phyloP scores from a whole-genome alignment of 92 coral and sea anemone genomes.

The Zoanthus gigantus region DNA sequence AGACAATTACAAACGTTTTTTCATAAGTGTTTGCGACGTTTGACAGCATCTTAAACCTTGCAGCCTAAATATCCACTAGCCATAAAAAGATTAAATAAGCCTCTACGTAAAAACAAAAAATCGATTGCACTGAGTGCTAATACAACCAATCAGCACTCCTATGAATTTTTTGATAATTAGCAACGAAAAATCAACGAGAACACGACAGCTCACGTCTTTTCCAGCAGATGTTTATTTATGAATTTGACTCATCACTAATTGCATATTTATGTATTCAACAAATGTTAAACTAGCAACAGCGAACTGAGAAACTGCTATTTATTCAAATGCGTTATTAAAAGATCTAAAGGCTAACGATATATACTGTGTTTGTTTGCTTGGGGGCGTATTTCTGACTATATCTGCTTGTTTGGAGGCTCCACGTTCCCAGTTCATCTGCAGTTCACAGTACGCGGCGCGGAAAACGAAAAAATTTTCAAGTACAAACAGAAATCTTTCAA shows the following conservation, averaged over 20 bases:
- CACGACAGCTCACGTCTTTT: conserved; percentile 3
- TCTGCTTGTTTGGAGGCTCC: neutral
- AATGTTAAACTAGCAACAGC: neutral
- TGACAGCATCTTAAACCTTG: neutral
- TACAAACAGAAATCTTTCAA: neutral
- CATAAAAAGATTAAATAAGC: neutral
- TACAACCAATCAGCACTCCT: neutral
- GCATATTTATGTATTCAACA: conserved; percentile 4
- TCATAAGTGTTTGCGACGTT: neutral
- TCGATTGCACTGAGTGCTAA: neutral
- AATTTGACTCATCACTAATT: neutral
- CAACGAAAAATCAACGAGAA: neutral
- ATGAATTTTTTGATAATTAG: neutral
- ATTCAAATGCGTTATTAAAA: neutral
- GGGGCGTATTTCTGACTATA: too few relatives aligned
- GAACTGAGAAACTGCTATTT: neutral
- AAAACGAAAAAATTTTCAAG: neutral
- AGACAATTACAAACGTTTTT: neutral
- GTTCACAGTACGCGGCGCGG: neutral
- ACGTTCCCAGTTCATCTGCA: neutral
- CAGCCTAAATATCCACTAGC: neutral
- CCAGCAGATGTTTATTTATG: conserved; percentile 30
- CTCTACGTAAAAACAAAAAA: neutral
- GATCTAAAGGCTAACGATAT: neutral
- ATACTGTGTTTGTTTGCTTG: neutral